A percentile compares a stretch with the other conserved stretches of the same genome.
Evolutionary conservation across 2,888 invertebrate genomes (phyloP).

Genomic region (Oxytorus armatus): DNA sequence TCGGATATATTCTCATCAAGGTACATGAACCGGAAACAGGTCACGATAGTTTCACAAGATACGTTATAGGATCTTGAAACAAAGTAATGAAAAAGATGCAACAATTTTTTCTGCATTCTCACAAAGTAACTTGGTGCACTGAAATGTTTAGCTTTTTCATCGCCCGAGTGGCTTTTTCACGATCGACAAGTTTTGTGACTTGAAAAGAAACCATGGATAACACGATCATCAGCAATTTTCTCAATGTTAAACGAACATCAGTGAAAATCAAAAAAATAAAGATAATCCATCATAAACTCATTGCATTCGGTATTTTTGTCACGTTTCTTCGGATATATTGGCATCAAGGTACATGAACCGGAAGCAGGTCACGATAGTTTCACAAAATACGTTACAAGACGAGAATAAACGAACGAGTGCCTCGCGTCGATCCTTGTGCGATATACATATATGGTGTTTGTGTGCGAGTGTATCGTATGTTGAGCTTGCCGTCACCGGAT

Average conservation of each 20-base stretch:
- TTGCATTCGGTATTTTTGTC: not conserved
- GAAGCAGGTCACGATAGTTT: not conserved
- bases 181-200: too few species aligned
- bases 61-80: too few species aligned
- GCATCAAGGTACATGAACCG: not conserved
- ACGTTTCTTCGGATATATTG: constrained; percentile 7
- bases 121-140: too few species aligned
- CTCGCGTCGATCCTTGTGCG: not conserved
- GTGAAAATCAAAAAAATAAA: not conserved
- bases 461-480: not conserved
- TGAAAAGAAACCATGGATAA: too few species aligned
- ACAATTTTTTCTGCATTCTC: too few species aligned
- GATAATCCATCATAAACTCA: constrained; percentile 18
- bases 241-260: too few species aligned
- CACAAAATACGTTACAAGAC: constrained; percentile 8
- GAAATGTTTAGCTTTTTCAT: too few species aligned
- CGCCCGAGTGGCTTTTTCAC: too few species aligned
- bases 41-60: not conserved
- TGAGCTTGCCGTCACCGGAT: constrained; percentile 27
- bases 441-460: not conserved
- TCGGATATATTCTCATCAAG: not conserved
- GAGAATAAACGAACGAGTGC: constrained; percentile 8
- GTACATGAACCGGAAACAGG: constrained; percentile 2
- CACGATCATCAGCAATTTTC: too few species aligned
- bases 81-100: too few species aligned